These are phyloP conservation scores for Sturnus vulgaris DNA, from an alignment of 2,113 vertebrate species.

Conservation along the genomic window DNA sequence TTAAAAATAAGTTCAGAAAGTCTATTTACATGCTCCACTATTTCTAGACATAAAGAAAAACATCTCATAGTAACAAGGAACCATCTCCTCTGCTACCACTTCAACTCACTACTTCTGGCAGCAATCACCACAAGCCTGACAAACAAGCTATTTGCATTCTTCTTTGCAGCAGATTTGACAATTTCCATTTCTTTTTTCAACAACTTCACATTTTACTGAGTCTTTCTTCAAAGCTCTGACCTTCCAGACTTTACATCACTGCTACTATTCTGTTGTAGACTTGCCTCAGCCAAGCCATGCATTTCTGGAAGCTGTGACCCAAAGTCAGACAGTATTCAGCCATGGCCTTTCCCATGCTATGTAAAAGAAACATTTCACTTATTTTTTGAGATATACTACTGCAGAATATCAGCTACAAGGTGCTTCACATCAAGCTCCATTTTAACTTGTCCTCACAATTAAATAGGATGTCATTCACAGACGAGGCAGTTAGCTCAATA, in stretches of 20 bases:
- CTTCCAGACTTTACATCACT: background rate
- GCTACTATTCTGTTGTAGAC: background rate
- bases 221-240: background rate
- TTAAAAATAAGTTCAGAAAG: background rate
- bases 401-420: background rate
- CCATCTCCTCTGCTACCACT: background rate
- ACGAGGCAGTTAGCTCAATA: background rate
- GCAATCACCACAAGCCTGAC: background rate
- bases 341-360: background rate
- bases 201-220: background rate
- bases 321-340: background rate
- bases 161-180: background rate
- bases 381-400: background rate
- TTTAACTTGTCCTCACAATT: background rate
- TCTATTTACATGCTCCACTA: background rate
- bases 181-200: background rate
- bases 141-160: background rate
- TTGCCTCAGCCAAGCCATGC: background rate
- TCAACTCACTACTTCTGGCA: background rate
- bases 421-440: background rate
- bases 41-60: background rate
- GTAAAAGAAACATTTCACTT: background rate
- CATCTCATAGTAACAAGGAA: background rate
- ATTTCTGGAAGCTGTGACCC: background rate
- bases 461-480: background rate